Base-by-base conservation (phyloP, 2,888 invertebrate genomes). In the Argyra leucocephala region DNA sequence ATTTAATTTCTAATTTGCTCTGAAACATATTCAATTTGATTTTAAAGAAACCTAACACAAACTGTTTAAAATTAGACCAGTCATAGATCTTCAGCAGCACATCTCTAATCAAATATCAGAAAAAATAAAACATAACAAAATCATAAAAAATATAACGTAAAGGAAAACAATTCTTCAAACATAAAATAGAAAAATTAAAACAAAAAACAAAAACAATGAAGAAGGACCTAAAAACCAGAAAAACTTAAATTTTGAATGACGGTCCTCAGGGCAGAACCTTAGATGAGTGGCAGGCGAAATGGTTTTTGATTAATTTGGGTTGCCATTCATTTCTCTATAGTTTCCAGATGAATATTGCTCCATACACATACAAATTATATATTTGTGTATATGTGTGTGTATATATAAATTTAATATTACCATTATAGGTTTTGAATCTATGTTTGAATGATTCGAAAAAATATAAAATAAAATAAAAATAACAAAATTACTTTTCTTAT, bases 281-380 rank as follows among this genome's bases (percentile, higher is more conserved):
- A 69, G 70, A 71, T 71, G 70, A 71, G 70, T 71, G 69, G 71
- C 70, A 71, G 69, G 69, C 71, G 71, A 71, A 71, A 70, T 71
- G 69, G 70, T 69, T 70, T 71, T 71, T 71, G 71, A 71, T 71
- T 71, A 71, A 71, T 71, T 71, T 69, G 24, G 61, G 22, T 58
- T 22, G 10, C 22, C 9, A 58, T 21, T 22, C 22, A 58, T 58
- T 58, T 58, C 22, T 18, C 7, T 58, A 58, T n/a, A 22, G 12
- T 21, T 21, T 58, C 7, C 12, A 57, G 12, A 18, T 23, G 9
- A n/a, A n/a, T n/a, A n/a, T n/a, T n/a, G n/a, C n/a, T 57, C 2
- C 22, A 59, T 59, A 59, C 12, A 9, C 21, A 60, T 61, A 26
- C n/a, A 61, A 26, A 31, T 31, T 23, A n/a, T 26, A 61, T 18